Evolutionary conservation across 2,797 vertebrate genomes (phyloP).

Genomic region (Picus viridis): DNA sequence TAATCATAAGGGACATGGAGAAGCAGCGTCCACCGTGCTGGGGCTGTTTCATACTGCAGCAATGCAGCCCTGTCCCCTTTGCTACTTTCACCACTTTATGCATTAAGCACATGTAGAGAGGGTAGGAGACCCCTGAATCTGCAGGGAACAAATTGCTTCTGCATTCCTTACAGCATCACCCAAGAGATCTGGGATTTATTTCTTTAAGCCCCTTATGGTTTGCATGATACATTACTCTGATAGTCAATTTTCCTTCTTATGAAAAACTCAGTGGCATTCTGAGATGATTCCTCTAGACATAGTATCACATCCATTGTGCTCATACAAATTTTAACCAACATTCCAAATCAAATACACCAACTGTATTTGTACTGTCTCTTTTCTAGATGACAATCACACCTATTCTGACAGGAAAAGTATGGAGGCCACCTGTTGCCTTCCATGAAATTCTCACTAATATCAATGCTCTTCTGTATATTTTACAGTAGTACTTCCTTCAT

Average conservation of each 20-base stretch:
- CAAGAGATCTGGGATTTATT: not conserved
- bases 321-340: not conserved
- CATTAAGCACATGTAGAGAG: not conserved
- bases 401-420: not conserved
- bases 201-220: not conserved
- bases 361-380: not conserved
- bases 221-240: not conserved
- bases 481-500: not conserved
- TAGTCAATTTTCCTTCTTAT: not conserved
- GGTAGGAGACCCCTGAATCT: not conserved
- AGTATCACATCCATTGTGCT: not conserved
- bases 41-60: not conserved
- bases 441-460: not conserved
- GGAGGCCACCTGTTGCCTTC: not conserved
- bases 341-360: not conserved
- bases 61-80: not conserved
- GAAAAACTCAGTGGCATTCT: not conserved
- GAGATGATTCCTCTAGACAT: not conserved
- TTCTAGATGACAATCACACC: not conserved
- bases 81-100: not conserved
- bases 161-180: not conserved
- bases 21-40: not conserved
- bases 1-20: not conserved
- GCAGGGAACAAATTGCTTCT: rapidly evolving
- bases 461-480: not conserved